phyloP scores from a whole-genome alignment of 2,888 invertebrate species.

The Melipona beecheii region DNA sequence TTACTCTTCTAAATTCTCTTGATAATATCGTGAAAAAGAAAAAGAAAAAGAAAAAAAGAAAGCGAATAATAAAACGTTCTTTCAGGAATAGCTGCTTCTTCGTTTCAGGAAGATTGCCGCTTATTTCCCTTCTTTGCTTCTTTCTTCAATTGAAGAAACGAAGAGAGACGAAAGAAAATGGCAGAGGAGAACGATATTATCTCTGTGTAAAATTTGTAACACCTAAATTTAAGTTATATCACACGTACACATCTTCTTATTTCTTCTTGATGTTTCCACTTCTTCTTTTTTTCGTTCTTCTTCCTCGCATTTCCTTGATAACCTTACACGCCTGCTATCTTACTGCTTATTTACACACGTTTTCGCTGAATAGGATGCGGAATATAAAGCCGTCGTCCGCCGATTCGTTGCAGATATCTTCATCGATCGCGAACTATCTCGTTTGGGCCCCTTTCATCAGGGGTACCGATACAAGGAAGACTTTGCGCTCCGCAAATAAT shows the following conservation, averaged over 20 bases:
- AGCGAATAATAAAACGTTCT: neutral
- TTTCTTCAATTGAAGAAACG: constrained; percentile 41
- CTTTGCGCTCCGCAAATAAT: constrained; percentile 69
- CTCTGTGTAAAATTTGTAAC: constrained; percentile 63
- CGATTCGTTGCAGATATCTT: constrained; percentile 74
- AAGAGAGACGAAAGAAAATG: constrained; percentile 34
- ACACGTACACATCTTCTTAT: constrained; percentile 69
- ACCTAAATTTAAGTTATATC: constrained; percentile 81
- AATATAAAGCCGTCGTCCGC: constrained; percentile 72
- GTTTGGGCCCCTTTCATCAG: neutral
- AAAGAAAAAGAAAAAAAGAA: neutral
- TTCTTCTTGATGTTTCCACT: neutral
- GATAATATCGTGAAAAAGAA: constrained; percentile 8
- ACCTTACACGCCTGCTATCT: constrained; percentile 39
- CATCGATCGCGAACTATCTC: constrained; percentile 42
- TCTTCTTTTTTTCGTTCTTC: neutral
- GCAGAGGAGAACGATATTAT: constrained; percentile 52
- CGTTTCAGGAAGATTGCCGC: neutral
- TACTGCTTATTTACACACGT: constrained; percentile 73
- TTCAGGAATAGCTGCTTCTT: neutral
- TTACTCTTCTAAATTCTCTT: neutral
- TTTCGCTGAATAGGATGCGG: constrained; percentile 75
- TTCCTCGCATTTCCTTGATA: constrained; percentile 74
- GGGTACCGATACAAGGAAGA: constrained; percentile 60
- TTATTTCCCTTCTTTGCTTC: neutral